Conservation (phyloP, 1,140 invertebrate species). For the Saxidomus purpurata region DNA sequence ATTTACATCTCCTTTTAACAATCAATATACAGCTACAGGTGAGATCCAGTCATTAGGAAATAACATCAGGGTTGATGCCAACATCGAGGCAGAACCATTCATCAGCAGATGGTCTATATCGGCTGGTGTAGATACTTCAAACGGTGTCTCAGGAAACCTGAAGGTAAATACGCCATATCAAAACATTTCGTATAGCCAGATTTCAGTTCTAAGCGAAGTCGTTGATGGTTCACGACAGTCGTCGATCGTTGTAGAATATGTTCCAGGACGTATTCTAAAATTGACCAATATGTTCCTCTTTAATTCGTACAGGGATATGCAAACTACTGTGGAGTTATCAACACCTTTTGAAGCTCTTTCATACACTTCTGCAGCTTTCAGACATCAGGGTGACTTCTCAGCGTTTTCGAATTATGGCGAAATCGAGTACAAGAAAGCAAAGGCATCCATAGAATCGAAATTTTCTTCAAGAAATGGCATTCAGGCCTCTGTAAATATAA, state of each 20-base stretch:
- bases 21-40: neutral
- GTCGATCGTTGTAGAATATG: constrained; percentile 9
- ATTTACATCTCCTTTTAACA: constrained; percentile 37
- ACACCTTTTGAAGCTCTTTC: constrained; percentile 3
- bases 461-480: constrained; percentile 9
- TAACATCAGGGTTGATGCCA: neutral
- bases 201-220: constrained; percentile 6
- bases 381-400: constrained; percentile 2
- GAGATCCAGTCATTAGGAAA: neutral
- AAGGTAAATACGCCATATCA: constrained; percentile 22
- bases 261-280: constrained; percentile 2
- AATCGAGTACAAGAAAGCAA: constrained; percentile 37
- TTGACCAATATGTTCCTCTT: neutral
- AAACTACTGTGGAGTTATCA: constrained; percentile 1
- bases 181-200: neutral
- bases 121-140: constrained; percentile 1
- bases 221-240: constrained; percentile 1
- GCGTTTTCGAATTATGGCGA: neutral
- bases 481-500: neutral
- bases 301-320: neutral
- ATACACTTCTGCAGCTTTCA: constrained; percentile 4
- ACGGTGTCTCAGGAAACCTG: constrained; percentile 32
- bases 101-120: constrained; percentile 12
- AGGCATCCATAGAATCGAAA: neutral
- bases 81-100: constrained; percentile 17